Evolutionary conservation across 2,888 invertebrate species (phyloP), one percentile per base, ranked within the genome.

Genomic region (Schizotus pectinicornis): DNA sequence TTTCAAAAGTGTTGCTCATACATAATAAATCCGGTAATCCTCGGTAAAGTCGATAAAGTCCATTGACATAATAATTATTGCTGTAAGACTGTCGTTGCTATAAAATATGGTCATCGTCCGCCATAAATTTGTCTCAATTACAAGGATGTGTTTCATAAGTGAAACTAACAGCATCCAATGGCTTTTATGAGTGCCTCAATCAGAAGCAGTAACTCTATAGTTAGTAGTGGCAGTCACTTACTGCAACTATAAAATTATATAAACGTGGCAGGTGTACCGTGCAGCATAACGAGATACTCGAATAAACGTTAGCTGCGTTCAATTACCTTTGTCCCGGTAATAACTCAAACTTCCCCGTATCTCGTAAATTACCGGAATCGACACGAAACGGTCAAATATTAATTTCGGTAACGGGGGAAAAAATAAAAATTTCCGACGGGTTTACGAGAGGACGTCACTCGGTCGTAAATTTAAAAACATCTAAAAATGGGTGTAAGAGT

Each of bases 381-480:
- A 49, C 37, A 49, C 12, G n/a, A 38, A 49, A 49, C 38, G 41
- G 41, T 41, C 39, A 41, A 50, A 41, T 50, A 34, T 50, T 50
- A 39, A 50, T 52, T 43, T 52, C 12, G 31, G 37, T 7, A 12
- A 34, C 12, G 36, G 1, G 6, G 2, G 30, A 43, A 45, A n/a
- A 37, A 45, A 37, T 42, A 54, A 47, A 48, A 54, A 39, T 39
- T 54, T 34, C 9, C 9, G 53, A 46, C 42, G 41, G 55, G 48
- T 55, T 55, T 55, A 55, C 48, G 55, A 38, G 33, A 39, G 34
- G 37, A 35, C 7, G 39, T 12, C 39, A 39, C n/a, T n/a, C 47
- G 35, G 14, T 54, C 54, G 54, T 54, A 54, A 64, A 56, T 56
- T 56, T 56, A 47, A 54, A 54, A 66, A 66, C 64, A 46, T 49